A percentile compares a stretch with the other conserved stretches of the same genome.
Conservation (phyloP, 2,113 vertebrate genomes). For the Theristicus caerulescens region DNA sequence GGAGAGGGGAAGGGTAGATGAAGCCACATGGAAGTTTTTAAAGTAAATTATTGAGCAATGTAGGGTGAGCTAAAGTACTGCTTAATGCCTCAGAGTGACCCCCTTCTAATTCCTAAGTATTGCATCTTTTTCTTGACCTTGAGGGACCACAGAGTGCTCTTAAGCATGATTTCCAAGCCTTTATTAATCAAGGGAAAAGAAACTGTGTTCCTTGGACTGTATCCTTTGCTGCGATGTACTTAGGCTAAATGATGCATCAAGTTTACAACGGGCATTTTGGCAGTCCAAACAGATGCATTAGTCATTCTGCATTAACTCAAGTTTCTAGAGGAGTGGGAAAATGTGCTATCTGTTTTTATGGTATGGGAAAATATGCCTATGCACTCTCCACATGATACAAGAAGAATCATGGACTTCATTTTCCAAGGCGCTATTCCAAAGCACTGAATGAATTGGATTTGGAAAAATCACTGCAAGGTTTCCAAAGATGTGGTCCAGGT, state of each 20-base stretch:
- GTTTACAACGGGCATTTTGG: neutral
- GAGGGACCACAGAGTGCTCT: neutral
- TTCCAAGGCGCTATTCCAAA: neutral
- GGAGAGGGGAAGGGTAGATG: neutral
- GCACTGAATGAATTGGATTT: neutral
- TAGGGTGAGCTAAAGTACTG: neutral
- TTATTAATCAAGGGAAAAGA: constrained; percentile 43
- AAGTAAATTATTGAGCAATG: constrained; percentile 1
- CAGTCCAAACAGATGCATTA: constrained; percentile 27
- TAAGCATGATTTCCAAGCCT: constrained; percentile 5
- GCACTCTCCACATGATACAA: neutral
- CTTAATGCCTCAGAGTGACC: neutral
- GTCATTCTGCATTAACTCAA: constrained; percentile 3
- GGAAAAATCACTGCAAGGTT: neutral
- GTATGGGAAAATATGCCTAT: neutral
- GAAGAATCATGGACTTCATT: neutral
- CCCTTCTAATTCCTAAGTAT: neutral
- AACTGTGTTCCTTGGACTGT: constrained; percentile 38
- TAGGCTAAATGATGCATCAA: neutral
- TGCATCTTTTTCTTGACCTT: constrained; percentile 29
- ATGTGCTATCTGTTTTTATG: neutral
- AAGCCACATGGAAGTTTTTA: neutral
- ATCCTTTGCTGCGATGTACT: neutral
- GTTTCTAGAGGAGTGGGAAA: constrained; percentile 13
- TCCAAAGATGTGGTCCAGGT: neutral